phyloP scores from a whole-genome alignment of 92 coral and sea anemone species.

The Epizoanthus rinbou region DNA sequence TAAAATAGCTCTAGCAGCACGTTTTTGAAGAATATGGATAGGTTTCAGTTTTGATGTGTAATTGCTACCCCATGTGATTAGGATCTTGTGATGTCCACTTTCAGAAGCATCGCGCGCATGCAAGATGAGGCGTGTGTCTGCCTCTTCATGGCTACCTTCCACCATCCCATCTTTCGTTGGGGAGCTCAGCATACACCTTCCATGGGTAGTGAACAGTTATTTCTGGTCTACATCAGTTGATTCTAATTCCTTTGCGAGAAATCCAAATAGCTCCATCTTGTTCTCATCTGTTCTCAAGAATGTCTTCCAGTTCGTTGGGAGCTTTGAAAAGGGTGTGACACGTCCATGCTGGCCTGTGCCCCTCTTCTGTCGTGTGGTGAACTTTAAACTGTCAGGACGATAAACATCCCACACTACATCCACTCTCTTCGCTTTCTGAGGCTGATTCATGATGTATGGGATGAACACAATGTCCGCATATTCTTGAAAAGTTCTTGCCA shows the following conservation, averaged over 20 bases:
- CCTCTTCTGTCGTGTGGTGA: constrained; percentile 41
- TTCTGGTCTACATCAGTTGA: constrained; percentile 32
- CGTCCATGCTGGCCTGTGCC: constrained; percentile 35
- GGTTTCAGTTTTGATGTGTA: no score
- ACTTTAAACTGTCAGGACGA: constrained; percentile 42
- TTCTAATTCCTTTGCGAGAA: constrained; percentile 7
- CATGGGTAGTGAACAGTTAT: constrained; percentile 33
- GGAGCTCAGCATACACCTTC: constrained; percentile 21
- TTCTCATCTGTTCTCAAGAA: background rate
- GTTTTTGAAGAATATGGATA: no score
- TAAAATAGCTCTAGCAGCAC: no score
- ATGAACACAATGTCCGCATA: constrained; percentile 42
- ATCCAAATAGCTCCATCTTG: constrained; percentile 30
- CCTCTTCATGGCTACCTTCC: constrained; percentile 43
- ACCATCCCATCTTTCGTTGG: background rate
- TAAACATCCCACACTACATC: constrained; percentile 57
- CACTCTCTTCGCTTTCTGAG: constrained; percentile 34
- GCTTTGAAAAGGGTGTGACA: constrained; percentile 32
- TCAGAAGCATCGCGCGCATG: background rate
- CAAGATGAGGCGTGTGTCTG: constrained; percentile 14
- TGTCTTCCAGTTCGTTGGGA: constrained; percentile 40
- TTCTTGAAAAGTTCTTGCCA: constrained; percentile 6
- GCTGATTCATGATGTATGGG: constrained; percentile 45
- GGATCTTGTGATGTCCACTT: background rate
- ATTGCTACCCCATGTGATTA: no score